Conservation (phyloP, 2,113 vertebrate genomes). For the Orientallactaga bullata region DNA sequence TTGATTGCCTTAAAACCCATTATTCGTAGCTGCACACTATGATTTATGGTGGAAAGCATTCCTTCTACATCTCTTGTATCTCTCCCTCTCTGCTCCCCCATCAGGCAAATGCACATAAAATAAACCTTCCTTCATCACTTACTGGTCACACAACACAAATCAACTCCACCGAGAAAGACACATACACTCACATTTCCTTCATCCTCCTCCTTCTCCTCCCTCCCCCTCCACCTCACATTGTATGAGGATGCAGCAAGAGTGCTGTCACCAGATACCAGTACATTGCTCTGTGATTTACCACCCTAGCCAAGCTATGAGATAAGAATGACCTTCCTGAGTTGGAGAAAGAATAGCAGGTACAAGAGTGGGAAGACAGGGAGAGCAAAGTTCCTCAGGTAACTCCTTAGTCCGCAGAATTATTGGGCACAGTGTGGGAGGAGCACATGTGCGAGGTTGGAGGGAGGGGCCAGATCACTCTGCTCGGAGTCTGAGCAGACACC, state of each 20-base stretch:
- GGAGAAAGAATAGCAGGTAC: neutral
- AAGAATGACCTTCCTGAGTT: neutral
- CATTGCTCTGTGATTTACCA: neutral
- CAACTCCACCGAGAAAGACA: no score
- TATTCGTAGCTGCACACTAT: neutral
- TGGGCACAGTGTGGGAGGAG: neutral
- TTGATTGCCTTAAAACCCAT: slow-evolving; percentile 8
- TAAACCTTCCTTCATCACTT: neutral
- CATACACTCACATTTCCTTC: neutral
- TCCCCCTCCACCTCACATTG: no score
- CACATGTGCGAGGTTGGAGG: rapidly evolving
- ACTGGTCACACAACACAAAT: no score
- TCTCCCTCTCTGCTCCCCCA: neutral
- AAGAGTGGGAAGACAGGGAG: neutral
- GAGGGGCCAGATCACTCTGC: no score
- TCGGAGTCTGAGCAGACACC: no score
- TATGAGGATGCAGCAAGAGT: neutral
- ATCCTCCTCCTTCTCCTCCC: neutral
- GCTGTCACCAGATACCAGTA: no score
- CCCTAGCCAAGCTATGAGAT: neutral
- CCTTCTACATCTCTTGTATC: neutral
- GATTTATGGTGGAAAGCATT: neutral
- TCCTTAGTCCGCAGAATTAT: no score
- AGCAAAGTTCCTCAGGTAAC: neutral
- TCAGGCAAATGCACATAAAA: no score